Evolutionary conservation across 2,113 vertebrate genomes (phyloP), one percentile per base, ranked within the genome.

Genomic region (Chaetodon auriga): DNA sequence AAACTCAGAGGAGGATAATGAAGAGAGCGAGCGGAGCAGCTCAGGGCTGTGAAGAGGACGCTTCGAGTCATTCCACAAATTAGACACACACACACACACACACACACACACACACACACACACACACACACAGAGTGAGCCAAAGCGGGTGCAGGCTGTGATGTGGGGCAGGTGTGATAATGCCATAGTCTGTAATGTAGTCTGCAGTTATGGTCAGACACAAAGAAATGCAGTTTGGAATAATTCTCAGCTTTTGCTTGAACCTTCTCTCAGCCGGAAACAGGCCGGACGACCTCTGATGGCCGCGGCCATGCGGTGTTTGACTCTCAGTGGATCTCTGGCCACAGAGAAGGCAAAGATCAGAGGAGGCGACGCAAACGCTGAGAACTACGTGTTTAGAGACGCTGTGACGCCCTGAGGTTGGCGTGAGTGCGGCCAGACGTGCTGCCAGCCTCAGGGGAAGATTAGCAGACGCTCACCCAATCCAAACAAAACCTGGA

Each of bases 21-120:
- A 81, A 60, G 65, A 89, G 84, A 77, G 51, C 77, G 72, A 80
- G 73, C 3, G 10, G 68, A 87, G 84, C 23, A 48, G 72, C 84
- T 10, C 1, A 36, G 11, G 85, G 76, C 82, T 51, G 60, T 18
- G 78, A 68, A 45, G 80, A 89, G 79, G 85, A 83, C 64, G 58
- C 68, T 57, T 57, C 7, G 0, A 78, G 84, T 88, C 83, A 79
- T 73, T 86, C 65, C 51, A 74, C 1, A 71, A 80, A 87, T 76
- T 58, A 85, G 61, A 82, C 60, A 62, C 16, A 77, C 0, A 68
- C 23, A 68, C 36, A 23, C 46, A n/a, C 60, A 62, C 35, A 21
- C 65, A 70, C 75, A 72, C 21, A 65, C 5, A 14, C 41, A 18
- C 46, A 64, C 75, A 75, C 81, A 78, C 21, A 65, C 7, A 18